Evolutionary conservation across 2,113 vertebrate genomes (phyloP).

Genomic region (Morone saxatilis): DNA sequence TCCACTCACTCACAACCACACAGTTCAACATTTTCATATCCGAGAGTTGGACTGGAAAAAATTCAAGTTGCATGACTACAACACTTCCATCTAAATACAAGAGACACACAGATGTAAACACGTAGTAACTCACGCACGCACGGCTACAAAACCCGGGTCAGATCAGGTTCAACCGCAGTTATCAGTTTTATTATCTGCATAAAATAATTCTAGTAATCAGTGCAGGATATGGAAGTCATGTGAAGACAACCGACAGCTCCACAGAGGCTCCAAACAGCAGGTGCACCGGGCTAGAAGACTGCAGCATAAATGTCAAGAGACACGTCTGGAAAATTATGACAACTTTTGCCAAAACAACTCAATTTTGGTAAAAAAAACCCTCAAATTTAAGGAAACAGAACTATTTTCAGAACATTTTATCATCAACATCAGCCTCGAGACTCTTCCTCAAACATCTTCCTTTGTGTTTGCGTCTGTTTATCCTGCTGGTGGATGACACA

Average conservation of each 20-base stretch:
- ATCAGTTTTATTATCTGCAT: not conserved
- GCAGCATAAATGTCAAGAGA: not conserved
- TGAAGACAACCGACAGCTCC: not conserved
- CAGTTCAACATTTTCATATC: not conserved
- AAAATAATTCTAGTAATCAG: not conserved
- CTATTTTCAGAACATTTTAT: not conserved
- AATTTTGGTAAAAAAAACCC: not conserved
- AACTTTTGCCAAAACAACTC: not conserved
- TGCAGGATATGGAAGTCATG: not conserved
- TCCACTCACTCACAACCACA: not conserved
- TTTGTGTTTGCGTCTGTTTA: not conserved
- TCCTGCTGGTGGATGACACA: not conserved
- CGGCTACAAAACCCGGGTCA: not conserved
- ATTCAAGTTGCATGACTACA: not conserved
- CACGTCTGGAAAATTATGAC: not conserved
- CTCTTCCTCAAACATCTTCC: not conserved
- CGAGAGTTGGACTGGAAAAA: not conserved
- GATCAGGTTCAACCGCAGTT: not conserved
- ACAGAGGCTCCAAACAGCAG: constrained; percentile 11
- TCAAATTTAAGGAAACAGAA: not conserved
- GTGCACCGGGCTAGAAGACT: not conserved
- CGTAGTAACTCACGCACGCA: not conserved
- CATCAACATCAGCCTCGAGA: not conserved
- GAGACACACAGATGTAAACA: not conserved
- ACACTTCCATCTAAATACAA: not conserved